phyloP scores from a whole-genome alignment of 2,797 vertebrate species.

The Bradypodion pumilum region DNA sequence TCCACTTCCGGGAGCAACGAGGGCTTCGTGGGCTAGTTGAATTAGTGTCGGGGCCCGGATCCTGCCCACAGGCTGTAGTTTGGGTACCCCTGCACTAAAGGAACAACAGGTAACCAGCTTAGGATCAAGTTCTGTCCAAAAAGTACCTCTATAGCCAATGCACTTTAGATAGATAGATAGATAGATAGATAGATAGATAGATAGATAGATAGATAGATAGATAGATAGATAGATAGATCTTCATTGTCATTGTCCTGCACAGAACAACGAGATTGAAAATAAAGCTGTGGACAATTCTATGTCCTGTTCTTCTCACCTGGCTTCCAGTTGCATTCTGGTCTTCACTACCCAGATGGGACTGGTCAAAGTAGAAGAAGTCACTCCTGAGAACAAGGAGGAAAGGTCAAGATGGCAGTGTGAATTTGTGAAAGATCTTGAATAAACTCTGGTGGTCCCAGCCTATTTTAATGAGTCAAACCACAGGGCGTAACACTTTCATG shows the following conservation, averaged over 20 bases:
- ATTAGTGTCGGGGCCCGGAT: too few relatives aligned
- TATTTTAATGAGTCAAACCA: neutral
- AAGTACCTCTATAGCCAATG: neutral
- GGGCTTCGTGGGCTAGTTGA: too few relatives aligned
- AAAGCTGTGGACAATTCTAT: neutral
- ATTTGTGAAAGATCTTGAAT: conserved; percentile 1
- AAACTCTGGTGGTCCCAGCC: neutral
- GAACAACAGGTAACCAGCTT: too few relatives aligned
- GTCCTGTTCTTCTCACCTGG: conserved; percentile 50
- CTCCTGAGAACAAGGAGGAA: conserved; percentile 51
- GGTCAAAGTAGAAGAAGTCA: conserved; percentile 60
- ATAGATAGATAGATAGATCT: too few relatives aligned
- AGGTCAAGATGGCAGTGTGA: neutral
- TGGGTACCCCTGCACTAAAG: too few relatives aligned
- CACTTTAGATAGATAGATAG: too few relatives aligned
- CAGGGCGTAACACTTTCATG: neutral
- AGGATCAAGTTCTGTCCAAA: neutral
- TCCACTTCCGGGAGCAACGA: too few relatives aligned
- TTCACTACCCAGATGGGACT: conserved; percentile 74
- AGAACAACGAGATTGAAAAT: too few relatives aligned
- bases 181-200: too few relatives aligned
- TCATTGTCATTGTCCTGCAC: too few relatives aligned
- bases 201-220: too few relatives aligned
- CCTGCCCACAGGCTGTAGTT: too few relatives aligned
- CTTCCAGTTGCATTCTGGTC: conserved; percentile 72